Evolutionary conservation across 1,140 invertebrate genomes (phyloP), one percentile per base, ranked within the genome.

Genomic region (Trissolcus basalis): DNA sequence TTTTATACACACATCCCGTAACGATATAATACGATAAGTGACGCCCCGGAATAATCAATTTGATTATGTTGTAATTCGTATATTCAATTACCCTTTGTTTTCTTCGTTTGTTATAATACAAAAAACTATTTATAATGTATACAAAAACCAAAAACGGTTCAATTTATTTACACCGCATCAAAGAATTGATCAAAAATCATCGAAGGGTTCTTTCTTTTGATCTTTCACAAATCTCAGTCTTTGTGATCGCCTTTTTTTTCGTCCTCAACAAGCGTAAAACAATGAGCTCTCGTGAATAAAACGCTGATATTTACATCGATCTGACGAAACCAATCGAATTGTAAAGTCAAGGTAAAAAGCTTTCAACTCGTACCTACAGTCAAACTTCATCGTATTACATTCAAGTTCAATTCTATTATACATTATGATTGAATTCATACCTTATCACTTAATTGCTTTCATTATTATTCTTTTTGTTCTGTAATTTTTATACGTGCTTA

Each of bases 21-120:
- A 75, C 51, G 33, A 56, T 61, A 56, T 74, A 49, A 68, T 50
- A 61, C 27, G 72, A 64, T 41, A 68, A 68, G 64, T 48, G 63
- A 74, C 61, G 56, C 44, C 67, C 49, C 67, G 55, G 51, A 75
- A 68, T 68, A 75, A 75, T 68, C 64, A 59, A 39, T 75, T 75
- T 68, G 63, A 74, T 74, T 68, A 68, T 74, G 71, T 74, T 49
- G 27, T 68, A 67, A 67, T 74, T 74, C 61, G 61, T 74, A 59
- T 27, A 27, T 74, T 54, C n/a, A 56, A 47, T 67, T 74, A 68
- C 63, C 63, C 45, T 61, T 48, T 19, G 9, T 36, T 58, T 71
- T 6, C 6, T 27, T 6, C 2, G 1, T 27, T 27, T 1, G 1
- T 27, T 27, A 27, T 27, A 27, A 27, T 27, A 27, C 19, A 27